Percentiles rank a stretch among this genome's conserved stretches.
Evolutionary conservation across 2,797 vertebrate genomes (phyloP).

Genomic region (Yasuhikotakia modesta): DNA sequence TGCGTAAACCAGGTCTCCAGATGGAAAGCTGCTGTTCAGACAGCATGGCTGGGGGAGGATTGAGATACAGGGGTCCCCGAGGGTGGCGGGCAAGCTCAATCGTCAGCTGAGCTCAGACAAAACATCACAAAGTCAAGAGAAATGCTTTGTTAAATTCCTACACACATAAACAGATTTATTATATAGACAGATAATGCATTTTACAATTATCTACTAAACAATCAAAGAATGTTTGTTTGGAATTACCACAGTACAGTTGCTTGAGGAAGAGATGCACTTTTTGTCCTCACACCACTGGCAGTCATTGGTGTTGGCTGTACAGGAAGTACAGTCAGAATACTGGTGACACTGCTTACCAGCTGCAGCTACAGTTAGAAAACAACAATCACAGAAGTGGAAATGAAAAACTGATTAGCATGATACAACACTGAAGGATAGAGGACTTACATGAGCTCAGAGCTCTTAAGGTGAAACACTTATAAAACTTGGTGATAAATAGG

Average conservation of each 20-base stretch:
- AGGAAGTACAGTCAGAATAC: conserved; percentile 91
- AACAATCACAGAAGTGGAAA: conserved; percentile 11
- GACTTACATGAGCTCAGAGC: neutral
- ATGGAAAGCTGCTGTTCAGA: conserved; percentile 75
- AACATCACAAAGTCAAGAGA: conserved; percentile 30
- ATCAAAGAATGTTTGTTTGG: neutral
- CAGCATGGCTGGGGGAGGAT: conserved; percentile 73
- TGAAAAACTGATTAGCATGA: conserved; percentile 3
- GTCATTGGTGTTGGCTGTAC: conserved; percentile 93
- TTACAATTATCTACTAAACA: neutral
- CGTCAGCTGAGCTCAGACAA: conserved; percentile 62
- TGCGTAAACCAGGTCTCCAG: conserved; percentile 70
- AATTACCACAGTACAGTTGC: conserved; percentile 92
- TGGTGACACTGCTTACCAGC: conserved; percentile 88
- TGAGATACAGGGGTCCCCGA: conserved; percentile 71
- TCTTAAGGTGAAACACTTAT: conserved; percentile 21
- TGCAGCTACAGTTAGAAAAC: conserved; percentile 68
- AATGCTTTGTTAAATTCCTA: neutral
- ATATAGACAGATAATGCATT: neutral
- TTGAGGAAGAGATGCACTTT: conserved; percentile 89
- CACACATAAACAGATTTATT: neutral
- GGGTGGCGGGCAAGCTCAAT: conserved; percentile 72
- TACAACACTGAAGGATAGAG: neutral
- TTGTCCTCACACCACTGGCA: conserved; percentile 98
- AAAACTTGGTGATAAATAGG: neutral